A percentile compares a stretch with the other conserved stretches of the same genome.
Conservation (phyloP, 2,113 vertebrate species). For the Capricornis sumatraensis region DNA sequence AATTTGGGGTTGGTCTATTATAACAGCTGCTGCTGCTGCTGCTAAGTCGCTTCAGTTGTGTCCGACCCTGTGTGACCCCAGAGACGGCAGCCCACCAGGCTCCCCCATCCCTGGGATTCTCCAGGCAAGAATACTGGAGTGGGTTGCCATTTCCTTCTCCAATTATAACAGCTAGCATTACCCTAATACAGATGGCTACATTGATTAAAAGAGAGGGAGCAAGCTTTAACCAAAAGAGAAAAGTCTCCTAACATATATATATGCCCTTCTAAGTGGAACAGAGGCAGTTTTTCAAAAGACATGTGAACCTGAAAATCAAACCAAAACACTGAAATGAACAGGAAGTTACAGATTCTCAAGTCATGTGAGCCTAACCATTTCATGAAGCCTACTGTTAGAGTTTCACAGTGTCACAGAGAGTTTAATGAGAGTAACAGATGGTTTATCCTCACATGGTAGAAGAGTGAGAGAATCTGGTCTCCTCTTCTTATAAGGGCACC, state of each 20-base stretch:
- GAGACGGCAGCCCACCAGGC: no score
- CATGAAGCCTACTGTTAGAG: neutral
- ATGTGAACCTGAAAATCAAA: slow-evolving; percentile 16
- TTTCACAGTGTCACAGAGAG: neutral
- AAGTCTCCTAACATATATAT: neutral
- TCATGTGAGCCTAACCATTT: neutral
- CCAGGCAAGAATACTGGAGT: no score
- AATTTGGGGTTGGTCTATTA: neutral
- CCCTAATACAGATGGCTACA: neutral
- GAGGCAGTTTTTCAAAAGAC: slow-evolving; percentile 8
- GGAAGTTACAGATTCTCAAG: slow-evolving; percentile 31
- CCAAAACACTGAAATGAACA: slow-evolving; percentile 27
- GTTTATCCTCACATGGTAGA: neutral
- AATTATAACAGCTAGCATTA: neutral
- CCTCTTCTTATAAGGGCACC: neutral
- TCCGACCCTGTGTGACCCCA: no score
- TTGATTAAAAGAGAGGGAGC: neutral
- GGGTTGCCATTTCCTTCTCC: no score
- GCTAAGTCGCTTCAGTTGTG: no score
- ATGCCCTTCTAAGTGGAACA: neutral
- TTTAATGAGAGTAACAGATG: neutral
- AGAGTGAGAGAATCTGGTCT: neutral
- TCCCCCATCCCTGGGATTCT: no score
- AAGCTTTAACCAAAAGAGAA: slow-evolving; percentile 19
- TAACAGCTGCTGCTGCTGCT: neutral